Base-by-base conservation (phyloP, 2,797 vertebrate genomes). In the Triplophysa yarkandensis region DNA sequence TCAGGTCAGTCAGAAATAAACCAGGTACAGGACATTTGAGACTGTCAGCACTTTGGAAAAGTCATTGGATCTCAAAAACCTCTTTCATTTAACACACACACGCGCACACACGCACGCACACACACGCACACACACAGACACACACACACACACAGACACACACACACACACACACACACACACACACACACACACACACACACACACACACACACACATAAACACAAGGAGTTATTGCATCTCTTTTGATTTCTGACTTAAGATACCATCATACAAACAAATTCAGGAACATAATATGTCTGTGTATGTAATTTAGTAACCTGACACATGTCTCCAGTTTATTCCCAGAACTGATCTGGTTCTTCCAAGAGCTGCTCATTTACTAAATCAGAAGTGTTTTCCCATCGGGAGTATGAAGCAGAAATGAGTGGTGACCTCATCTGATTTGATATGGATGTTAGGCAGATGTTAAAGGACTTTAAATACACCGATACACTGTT, bases 381-480 rank as follows among this genome's bases (percentile, higher is more conserved):
- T 21, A 30, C 65, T 70, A 54, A 69, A 55, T 66, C 44, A 52
- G 73, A 74, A n/a, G 44, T 48, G 50, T 16, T 71, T 57, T 52
- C 71, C 68, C 34, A 46, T 2, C 28, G 77, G 46, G 39, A 46
- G 44, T 48, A 60, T 65, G 39, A 2, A 28, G 67, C 67, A 79
- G 32, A 71, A 77, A 79, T 23, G 28, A 57, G 52, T 68, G 66
- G 19, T 74, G 77, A 82, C 55, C 77, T 74, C 69, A 65, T 17
- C 19, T 23, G 25, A n/a, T 65, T 41, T 25, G 58, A 64, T 63
- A 78, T 64, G 69, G 71, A n/a, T 4, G 6, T 46, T 10, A 3
- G 4, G 19, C n/a, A 39, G n/a, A 50, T 76, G 25, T 25, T 19
- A 8, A 21, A 32, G n/a, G 32, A n/a, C 11, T 54, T 65, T 67